Percentiles rank a stretch among this genome's conserved stretches.
Evolutionary conservation across 1,140 invertebrate species (phyloP).

Genomic region (Microplitis mediator): DNA sequence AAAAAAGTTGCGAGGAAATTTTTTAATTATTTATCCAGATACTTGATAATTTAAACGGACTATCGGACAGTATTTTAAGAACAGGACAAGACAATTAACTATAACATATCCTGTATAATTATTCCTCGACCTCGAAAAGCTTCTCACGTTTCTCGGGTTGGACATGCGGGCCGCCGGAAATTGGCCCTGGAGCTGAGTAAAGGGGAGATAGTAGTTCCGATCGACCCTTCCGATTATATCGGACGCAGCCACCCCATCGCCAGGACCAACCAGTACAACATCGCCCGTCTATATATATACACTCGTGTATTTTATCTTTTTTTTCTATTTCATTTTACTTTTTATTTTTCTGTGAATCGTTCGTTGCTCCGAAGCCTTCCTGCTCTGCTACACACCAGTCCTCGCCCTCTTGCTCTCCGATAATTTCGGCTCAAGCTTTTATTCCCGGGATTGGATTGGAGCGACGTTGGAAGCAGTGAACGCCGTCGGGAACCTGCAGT

Average conservation of each 20-base stretch:
- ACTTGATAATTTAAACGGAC: no score
- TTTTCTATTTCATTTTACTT: background rate
- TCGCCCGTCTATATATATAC: constrained; percentile 2
- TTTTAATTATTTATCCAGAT: no score
- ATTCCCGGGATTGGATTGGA: constrained; percentile 28
- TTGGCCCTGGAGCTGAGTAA: constrained; percentile 15
- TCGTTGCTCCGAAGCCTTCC: background rate
- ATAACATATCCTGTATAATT: constrained; percentile 3
- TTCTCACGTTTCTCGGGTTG: constrained; percentile 12
- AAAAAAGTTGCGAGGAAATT: no score
- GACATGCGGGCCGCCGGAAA: constrained; percentile 14
- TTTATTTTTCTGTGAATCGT: background rate
- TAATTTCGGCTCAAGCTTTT: constrained; percentile 27
- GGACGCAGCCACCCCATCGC: constrained; percentile 13
- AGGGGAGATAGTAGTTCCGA: constrained; percentile 15
- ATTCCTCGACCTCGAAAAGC: constrained; percentile 6
- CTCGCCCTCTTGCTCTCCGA: constrained; percentile 10
- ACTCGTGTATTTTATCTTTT: background rate
- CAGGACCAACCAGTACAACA: background rate
- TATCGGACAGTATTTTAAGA: no score
- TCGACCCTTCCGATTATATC: constrained; percentile 30
- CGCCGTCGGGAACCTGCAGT: background rate
- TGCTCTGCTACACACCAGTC: background rate
- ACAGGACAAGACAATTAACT: background rate
- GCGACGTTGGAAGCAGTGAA: constrained; percentile 16